A percentile compares a stretch with the other conserved stretches of the same genome.
Evolutionary conservation across 2,888 invertebrate species (phyloP).

Genomic region (Drosophila barbarae): DNA sequence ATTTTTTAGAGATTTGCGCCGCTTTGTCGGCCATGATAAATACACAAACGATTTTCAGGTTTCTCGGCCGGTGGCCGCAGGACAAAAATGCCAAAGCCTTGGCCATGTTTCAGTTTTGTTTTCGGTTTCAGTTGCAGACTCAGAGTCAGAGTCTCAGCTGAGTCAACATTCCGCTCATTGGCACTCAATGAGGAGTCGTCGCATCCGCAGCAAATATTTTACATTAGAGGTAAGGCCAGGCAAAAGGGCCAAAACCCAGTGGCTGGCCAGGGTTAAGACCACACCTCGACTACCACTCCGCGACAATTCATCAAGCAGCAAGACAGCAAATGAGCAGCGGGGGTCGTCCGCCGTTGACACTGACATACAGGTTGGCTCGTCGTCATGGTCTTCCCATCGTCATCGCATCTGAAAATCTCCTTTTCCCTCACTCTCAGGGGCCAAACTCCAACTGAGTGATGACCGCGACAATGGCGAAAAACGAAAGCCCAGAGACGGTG

Average conservation of each 20-base stretch:
- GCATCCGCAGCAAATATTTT: conserved; percentile 62
- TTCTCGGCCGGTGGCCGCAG: conserved; percentile 68
- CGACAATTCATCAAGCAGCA: conserved; percentile 75
- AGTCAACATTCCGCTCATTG: conserved; percentile 54
- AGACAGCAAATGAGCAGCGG: conserved; percentile 63
- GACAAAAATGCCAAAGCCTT: conserved; percentile 49
- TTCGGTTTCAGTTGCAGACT: conserved; percentile 46
- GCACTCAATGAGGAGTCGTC: conserved; percentile 51
- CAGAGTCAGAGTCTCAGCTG: conserved; percentile 21
- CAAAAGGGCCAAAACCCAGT: conserved; percentile 11
- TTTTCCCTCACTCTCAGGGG: background rate
- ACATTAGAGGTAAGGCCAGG: conserved; percentile 62
- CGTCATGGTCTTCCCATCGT: conserved; percentile 33
- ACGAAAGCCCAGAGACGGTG: conserved; percentile 55
- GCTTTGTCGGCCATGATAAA: conserved; percentile 73
- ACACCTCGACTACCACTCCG: conserved; percentile 47
- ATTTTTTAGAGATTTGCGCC: conserved; percentile 56
- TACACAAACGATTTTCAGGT: conserved; percentile 69
- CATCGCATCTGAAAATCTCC: conserved; percentile 19
- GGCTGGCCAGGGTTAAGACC: conserved; percentile 44
- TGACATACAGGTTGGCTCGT: conserved; percentile 62
- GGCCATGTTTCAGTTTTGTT: conserved; percentile 52
- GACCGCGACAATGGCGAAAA: conserved; percentile 70
- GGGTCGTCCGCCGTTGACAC: conserved; percentile 69
- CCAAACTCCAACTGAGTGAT: conserved; percentile 65